Evolutionary conservation across 2,888 invertebrate genomes (phyloP), one percentile per base, ranked within the genome.

Genomic region (Stenolophus ochropezus): DNA sequence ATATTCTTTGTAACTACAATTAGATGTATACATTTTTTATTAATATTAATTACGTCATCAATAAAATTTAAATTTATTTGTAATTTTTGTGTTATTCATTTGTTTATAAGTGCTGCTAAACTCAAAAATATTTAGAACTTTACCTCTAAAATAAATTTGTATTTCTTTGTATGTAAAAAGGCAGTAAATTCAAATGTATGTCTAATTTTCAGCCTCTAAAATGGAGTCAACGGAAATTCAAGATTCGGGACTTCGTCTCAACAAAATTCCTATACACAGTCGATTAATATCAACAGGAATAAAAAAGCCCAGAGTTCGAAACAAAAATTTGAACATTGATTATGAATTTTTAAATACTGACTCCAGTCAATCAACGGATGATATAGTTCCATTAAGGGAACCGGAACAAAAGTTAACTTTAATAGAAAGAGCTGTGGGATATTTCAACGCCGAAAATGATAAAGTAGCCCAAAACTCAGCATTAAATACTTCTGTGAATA

Each of bases 391-490:
- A 6, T 51, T 79, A 27, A 14, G 25, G 18, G 81, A 81, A 51
- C 81, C 81, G n/a, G 25, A 74, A 18, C n/a, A 74, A 49, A 81
- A 75, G 75, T 47, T 75, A 4, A 81, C 58, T 16, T 25, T 81
- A 51, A 75, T 81, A 1, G 81, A 81, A 75, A n/a, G 81, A 49
- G 81, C 81, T 3, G n/a, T 81, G 1, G 75, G 81, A 1, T 61
- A 74, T 61, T 81, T 81, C n/a, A 81, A 81, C 49, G 61, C 75
- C 0, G 81, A 74, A 75, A 61, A 61, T 4, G 81, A 81, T 11
- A 23, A 47, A 11, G 25, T 18, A 16, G 27, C 74, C 0, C 47
- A 33, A 25, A 81, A 81, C 4, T 61, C 16, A 18, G 16, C 49
- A 4, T 20, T 81, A 18, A 81, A 81, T 16, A 11, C 20, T 0